These are phyloP conservation scores for Monoplex corrugatus DNA, from an alignment of 2,888 invertebrate genomes.

Conservation along the genomic window DNA sequence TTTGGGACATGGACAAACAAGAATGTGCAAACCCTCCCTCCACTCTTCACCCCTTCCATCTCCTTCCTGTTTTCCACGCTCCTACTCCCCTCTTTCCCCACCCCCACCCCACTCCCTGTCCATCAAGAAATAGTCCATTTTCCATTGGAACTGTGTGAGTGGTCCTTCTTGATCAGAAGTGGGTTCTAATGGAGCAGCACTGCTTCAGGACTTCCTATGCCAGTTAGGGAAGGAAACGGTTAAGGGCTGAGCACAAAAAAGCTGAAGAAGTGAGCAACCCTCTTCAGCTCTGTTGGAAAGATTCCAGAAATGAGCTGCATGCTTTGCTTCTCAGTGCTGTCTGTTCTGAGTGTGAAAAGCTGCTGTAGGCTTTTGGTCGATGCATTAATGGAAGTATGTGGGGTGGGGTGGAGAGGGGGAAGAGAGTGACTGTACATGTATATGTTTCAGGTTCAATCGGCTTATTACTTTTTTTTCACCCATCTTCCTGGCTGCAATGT, in stretches of 20 bases:
- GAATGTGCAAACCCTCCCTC: too few species aligned
- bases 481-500: too few species aligned
- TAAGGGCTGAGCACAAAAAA: background rate
- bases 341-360: too few species aligned
- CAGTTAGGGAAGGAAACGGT: constrained; percentile 17
- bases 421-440: too few species aligned
- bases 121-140: background rate
- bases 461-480: too few species aligned
- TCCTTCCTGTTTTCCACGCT: too few species aligned
- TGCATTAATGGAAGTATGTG: too few species aligned
- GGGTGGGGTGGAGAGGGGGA: too few species aligned
- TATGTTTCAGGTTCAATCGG: too few species aligned
- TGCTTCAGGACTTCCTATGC: constrained; percentile 12
- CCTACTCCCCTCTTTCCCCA: background rate
- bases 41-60: too few species aligned
- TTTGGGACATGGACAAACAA: background rate
- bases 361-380: too few species aligned
- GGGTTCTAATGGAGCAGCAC: background rate
- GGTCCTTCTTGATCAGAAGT: background rate
- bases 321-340: background rate
- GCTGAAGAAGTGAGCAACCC: background rate
- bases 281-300: background rate
- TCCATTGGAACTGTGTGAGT: background rate
- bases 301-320: constrained; percentile 24
- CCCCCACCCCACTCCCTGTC: background rate